These are phyloP conservation scores for Apogon talboti DNA, from an alignment of 2,797 vertebrate genomes.

Conservation along the genomic window DNA sequence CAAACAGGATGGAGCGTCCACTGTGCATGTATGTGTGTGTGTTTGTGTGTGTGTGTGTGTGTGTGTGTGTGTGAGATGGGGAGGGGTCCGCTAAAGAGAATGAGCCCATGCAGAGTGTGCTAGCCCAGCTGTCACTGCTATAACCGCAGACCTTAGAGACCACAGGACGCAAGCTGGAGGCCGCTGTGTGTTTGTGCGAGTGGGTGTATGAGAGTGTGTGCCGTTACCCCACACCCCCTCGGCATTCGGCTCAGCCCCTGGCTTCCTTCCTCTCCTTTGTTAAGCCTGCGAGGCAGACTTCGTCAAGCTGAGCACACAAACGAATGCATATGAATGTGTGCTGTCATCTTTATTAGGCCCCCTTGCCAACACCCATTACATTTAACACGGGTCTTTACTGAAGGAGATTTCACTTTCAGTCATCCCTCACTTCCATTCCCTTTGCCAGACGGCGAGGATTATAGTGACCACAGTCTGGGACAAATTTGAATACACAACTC, in stretches of 20 bases:
- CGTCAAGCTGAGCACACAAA: constrained; percentile 87
- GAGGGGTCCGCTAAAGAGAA: constrained; percentile 56
- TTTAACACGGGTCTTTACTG: constrained; percentile 73
- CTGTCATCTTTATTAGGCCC: constrained; percentile 81
- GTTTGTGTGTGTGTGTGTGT: constrained; percentile 8
- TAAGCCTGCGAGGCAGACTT: constrained; percentile 78
- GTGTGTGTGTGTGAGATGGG: too few relatives aligned
- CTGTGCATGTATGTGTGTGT: constrained; percentile 39
- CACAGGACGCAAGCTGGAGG: constrained; percentile 70
- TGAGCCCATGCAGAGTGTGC: constrained; percentile 73
- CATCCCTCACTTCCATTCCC: constrained; percentile 38
- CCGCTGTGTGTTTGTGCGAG: constrained; percentile 46
- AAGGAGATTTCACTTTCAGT: constrained; percentile 65
- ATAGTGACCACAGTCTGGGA: constrained; percentile 49
- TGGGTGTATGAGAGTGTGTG: constrained; percentile 50
- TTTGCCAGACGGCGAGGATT: constrained; percentile 67
- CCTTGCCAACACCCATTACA: constrained; percentile 77
- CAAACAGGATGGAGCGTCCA: constrained; percentile 82
- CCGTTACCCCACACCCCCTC: constrained; percentile 63
- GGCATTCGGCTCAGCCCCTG: constrained; percentile 70
- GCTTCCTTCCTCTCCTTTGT: constrained; percentile 87
- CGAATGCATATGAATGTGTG: constrained; percentile 85
- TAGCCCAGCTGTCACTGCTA: constrained; percentile 81
- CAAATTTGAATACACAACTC: constrained; percentile 73
- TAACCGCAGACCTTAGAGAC: constrained; percentile 72